Percentiles rank a stretch among this genome's conserved stretches.
These are phyloP conservation scores for Phataginus tetradactyla DNA, from an alignment of 2,797 vertebrate species.

Conservation along the genomic window DNA sequence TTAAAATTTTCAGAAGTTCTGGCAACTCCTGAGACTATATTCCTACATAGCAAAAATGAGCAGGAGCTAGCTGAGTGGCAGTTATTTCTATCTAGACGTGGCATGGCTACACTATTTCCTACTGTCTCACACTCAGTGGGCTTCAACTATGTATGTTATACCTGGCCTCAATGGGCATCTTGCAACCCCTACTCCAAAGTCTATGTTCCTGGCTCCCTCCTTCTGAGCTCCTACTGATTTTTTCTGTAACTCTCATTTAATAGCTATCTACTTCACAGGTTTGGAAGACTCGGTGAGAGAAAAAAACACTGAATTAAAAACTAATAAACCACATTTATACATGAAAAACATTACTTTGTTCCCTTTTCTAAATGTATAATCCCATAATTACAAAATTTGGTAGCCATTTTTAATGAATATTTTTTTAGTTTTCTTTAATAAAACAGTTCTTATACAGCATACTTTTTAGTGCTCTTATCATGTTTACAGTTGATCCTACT, in stretches of 20 bases:
- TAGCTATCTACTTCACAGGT: background rate
- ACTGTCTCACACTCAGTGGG: background rate
- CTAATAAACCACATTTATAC: background rate
- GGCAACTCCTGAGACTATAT: background rate
- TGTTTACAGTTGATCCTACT: background rate
- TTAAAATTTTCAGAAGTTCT: background rate
- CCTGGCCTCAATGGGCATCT: background rate
- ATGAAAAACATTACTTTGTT: background rate
- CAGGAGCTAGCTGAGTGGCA: background rate
- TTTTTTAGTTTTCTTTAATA: background rate
- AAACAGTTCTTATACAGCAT: background rate
- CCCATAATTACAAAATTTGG: background rate
- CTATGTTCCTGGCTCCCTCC: background rate
- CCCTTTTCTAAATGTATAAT: background rate
- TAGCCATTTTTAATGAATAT: background rate
- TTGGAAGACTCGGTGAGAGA: background rate
- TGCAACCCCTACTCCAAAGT: background rate
- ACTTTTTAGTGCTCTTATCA: constrained; percentile 7
- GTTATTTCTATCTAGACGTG: background rate
- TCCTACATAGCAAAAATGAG: background rate
- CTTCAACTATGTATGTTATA: background rate
- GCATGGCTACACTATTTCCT: background rate
- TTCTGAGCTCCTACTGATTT: background rate
- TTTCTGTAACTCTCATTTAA: background rate
- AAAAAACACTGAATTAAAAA: background rate